phyloP scores from a whole-genome alignment of 2,888 invertebrate genomes.

The Ptycholaimellus sp. region DNA sequence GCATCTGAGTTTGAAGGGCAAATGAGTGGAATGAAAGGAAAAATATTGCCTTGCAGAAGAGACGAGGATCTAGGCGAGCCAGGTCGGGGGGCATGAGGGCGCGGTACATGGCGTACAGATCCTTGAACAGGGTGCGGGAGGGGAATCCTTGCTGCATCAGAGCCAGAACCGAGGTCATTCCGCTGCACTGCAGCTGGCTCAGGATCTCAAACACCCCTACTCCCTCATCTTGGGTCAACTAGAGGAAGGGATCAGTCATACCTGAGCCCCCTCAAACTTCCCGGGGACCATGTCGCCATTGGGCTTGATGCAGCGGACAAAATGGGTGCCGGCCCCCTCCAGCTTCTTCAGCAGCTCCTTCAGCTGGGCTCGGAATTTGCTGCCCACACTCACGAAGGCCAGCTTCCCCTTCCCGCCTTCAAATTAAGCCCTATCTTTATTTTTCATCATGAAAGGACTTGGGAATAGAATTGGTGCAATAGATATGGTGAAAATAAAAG shows the following conservation, averaged over 20 bases:
- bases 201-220: too few species aligned
- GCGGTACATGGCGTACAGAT: constrained; percentile 69
- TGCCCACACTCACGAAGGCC: constrained; percentile 68
- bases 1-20: neutral
- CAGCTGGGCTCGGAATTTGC: constrained; percentile 76
- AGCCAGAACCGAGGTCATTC: constrained; percentile 75
- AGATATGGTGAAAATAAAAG: too few species aligned
- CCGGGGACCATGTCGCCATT: constrained; percentile 79
- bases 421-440: too few species aligned
- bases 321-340: constrained; percentile 74
- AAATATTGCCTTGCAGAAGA: constrained; percentile 64
- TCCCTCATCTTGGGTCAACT: too few species aligned
- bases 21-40: constrained; percentile 1
- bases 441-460: too few species aligned
- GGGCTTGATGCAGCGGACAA: constrained; percentile 88
- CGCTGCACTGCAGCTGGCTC: constrained; percentile 80
- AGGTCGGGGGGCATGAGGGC: constrained; percentile 58
- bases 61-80: constrained; percentile 50
- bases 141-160: constrained; percentile 75
- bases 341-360: constrained; percentile 74
- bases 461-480: too few species aligned
- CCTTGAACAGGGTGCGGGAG: constrained; percentile 63
- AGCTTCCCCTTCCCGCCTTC: constrained; percentile 27
- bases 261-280: constrained; percentile 53
- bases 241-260: constrained; percentile 4